Conservation (phyloP, 1,140 invertebrate species). For the Magallana gigas region DNA sequence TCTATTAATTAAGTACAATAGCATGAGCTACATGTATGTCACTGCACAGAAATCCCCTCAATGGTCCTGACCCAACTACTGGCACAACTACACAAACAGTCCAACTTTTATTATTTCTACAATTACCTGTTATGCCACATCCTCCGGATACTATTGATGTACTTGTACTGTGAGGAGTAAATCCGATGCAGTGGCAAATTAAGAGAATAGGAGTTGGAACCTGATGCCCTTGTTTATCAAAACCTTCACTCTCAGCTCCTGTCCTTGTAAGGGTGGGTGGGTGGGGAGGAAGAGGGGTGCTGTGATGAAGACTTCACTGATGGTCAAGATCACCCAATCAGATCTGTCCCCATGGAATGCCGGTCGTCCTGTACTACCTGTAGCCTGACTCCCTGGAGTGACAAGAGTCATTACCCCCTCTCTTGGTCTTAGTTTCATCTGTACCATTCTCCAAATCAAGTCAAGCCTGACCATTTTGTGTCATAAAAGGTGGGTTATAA, state of each 20-base stretch:
- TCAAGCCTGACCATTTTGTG: neutral
- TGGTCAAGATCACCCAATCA: neutral
- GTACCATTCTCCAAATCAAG: neutral
- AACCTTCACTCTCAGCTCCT: neutral
- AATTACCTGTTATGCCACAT: neutral
- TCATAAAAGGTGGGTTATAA: neutral
- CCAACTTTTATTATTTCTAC: neutral
- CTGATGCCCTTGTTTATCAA: too few relatives aligned
- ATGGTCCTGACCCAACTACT: neutral
- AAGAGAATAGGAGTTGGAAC: neutral
- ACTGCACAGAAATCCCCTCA: neutral
- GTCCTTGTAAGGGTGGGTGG: neutral
- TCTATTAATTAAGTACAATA: constrained; percentile 33
- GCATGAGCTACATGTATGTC: neutral
- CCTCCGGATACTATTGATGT: neutral
- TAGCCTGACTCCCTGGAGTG: neutral
- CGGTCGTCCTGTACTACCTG: neutral
- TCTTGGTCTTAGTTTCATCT: neutral
- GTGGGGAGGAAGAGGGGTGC: too few relatives aligned
- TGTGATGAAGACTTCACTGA: neutral
- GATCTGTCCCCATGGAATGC: neutral
- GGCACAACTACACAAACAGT: neutral
- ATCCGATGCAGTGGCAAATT: neutral
- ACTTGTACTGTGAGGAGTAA: neutral
- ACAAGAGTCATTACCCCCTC: neutral